Evolutionary conservation across 37 sponge, comb jelly and placozoan genomes (phyloP).

Genomic region (Sycon ciliatum): DNA sequence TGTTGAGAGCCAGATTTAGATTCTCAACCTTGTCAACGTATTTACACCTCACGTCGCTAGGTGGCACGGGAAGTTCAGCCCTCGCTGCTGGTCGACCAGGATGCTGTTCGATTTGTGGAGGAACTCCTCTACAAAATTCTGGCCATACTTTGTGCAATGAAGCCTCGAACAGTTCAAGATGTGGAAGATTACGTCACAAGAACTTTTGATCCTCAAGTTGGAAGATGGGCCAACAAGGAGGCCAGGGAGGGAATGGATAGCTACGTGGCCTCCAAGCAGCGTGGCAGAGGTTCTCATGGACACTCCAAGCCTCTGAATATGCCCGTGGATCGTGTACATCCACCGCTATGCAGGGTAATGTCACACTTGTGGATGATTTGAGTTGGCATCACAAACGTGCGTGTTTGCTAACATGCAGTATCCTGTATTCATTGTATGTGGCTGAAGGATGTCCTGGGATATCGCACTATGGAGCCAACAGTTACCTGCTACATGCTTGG

Average conservation of each 20-base stretch:
- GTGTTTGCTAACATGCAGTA: background rate
- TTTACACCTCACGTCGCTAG: constrained; percentile 17
- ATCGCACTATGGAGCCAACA: constrained; percentile 56
- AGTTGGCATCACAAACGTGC: no score
- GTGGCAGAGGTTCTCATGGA: no score
- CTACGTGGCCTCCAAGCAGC: no score
- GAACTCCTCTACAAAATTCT: constrained; percentile 56
- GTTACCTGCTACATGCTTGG: constrained; percentile 60
- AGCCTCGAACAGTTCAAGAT: constrained; percentile 51
- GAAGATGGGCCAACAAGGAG: background rate
- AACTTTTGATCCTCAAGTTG: background rate
- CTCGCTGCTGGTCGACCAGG: constrained; percentile 57
- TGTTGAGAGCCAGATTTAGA: no score
- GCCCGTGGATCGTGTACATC: no score
- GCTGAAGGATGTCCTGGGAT: constrained; percentile 56
- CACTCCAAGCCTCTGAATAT: no score
- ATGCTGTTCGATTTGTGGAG: constrained; percentile 65
- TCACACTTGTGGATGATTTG: no score
- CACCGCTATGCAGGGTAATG: no score
- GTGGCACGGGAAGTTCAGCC: constrained; percentile 80
- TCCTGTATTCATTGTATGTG: no score
- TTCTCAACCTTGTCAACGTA: background rate
- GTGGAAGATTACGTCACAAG: constrained; percentile 21
- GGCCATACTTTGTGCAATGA: constrained; percentile 56
- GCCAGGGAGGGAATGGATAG: background rate